These are phyloP conservation scores for Tetramorium alpestre DNA, from an alignment of 1,140 invertebrate genomes.

Conservation along the genomic window DNA sequence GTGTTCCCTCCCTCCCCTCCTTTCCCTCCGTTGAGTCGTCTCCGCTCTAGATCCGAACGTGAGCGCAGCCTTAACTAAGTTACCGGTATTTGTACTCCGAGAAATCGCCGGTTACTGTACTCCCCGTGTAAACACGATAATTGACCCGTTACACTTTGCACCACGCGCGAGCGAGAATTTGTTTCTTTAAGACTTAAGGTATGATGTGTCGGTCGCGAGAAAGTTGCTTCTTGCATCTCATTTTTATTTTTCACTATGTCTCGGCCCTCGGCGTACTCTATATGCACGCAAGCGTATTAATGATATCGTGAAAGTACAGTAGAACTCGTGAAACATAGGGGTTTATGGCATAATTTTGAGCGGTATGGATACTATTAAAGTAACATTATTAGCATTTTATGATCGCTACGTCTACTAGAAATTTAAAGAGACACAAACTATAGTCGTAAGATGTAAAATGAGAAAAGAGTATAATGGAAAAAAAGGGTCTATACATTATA, in stretches of 20 bases:
- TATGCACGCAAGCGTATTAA: neutral
- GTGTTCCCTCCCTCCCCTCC: neutral
- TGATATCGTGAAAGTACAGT: slow-evolving; percentile 22
- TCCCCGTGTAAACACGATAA: slow-evolving; percentile 72
- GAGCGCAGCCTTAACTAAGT: slow-evolving; percentile 67
- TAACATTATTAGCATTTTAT: slow-evolving; percentile 24
- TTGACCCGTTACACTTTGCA: slow-evolving; percentile 68
- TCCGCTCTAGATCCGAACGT: slow-evolving; percentile 49
- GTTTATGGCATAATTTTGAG: neutral
- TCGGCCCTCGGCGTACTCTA: neutral
- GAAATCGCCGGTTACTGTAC: slow-evolving; percentile 64
- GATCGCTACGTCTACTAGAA: neutral
- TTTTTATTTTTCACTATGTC: neutral
- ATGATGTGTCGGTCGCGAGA: neutral
- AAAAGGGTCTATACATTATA: neutral
- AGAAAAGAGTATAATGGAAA: slow-evolving; percentile 4
- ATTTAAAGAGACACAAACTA: slow-evolving; percentile 9
- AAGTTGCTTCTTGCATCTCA: neutral
- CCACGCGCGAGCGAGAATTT: slow-evolving; percentile 30
- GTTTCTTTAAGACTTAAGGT: slow-evolving; percentile 43
- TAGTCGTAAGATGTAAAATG: slow-evolving; percentile 10
- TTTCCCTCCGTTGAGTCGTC: neutral
- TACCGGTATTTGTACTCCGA: slow-evolving; percentile 69
- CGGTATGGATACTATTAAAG: neutral
- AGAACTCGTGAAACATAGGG: neutral